phyloP scores from a whole-genome alignment of 2,797 vertebrate genomes.

The Spinus olivaceus region DNA sequence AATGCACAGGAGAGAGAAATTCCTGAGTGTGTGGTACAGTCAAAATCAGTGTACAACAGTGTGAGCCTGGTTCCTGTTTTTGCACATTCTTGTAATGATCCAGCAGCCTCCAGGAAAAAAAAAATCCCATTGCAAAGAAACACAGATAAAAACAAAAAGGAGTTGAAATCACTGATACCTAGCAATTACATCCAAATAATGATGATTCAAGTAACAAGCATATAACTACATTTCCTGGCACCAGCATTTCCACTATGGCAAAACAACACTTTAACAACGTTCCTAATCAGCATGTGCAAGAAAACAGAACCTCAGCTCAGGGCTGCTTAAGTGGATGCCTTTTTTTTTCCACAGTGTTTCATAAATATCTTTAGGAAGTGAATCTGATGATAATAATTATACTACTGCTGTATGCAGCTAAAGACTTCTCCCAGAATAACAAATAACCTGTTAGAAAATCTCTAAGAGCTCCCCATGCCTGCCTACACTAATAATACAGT shows the following conservation, averaged over 20 bases:
- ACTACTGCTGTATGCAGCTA: constrained; percentile 54
- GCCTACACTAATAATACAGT: constrained; percentile 65
- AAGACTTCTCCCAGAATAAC: constrained; percentile 52
- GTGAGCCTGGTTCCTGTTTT: background rate
- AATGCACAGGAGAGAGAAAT: background rate
- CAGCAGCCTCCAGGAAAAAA: background rate
- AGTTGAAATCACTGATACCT: background rate
- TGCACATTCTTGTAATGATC: background rate
- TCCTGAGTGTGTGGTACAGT: background rate
- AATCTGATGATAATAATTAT: constrained; percentile 67
- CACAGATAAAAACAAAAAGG: background rate
- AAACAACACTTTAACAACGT: constrained; percentile 54
- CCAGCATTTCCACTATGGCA: constrained; percentile 39
- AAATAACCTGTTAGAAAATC: constrained; percentile 62
- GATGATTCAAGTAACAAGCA: constrained; percentile 47
- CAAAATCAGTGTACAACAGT: background rate
- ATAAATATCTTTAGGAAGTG: constrained; percentile 68
- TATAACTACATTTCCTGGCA: constrained; percentile 58
- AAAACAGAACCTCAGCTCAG: constrained; percentile 6
- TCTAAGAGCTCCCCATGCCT: constrained; percentile 55
- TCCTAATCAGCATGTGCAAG: constrained; percentile 64
- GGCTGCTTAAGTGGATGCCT: background rate
- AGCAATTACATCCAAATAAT: constrained; percentile 47
- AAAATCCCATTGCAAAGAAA: background rate
- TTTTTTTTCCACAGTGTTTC: constrained; percentile 34